Conservation (phyloP, 2,797 vertebrate species). For the Esox masquinongy region DNA sequence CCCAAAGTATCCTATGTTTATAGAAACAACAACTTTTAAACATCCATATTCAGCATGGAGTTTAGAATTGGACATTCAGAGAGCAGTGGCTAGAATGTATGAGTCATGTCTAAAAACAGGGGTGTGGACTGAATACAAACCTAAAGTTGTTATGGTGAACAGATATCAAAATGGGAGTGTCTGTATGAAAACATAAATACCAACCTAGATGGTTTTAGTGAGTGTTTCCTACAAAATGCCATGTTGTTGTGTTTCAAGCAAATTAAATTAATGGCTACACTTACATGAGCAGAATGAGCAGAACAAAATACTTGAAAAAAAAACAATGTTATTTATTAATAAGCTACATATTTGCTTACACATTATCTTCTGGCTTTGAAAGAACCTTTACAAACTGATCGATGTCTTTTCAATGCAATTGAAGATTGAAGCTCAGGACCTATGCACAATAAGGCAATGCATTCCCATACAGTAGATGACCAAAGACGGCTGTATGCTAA, state of each 20-base stretch:
- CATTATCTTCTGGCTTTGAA: neutral
- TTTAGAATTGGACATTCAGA: neutral
- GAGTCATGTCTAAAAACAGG: neutral
- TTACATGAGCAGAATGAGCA: too few species aligned
- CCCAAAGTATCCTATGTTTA: neutral
- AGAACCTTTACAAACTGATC: neutral
- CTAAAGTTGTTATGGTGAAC: neutral
- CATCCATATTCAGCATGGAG: neutral
- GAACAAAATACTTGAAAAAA: neutral
- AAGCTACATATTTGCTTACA: neutral
- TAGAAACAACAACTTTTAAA: neutral
- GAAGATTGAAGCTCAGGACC: neutral
- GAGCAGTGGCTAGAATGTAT: neutral
- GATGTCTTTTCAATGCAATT: neutral
- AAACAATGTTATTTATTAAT: neutral
- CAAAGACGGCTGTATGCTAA: constrained; percentile 16
- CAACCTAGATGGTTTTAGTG: neutral
- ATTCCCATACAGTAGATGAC: constrained; percentile 57
- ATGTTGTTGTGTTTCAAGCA: too few species aligned
- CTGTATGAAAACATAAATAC: neutral
- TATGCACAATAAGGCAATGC: too few species aligned
- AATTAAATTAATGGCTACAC: too few species aligned
- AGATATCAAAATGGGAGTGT: neutral
- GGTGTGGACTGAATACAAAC: constrained; percentile 4
- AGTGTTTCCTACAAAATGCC: neutral